Percentiles rank a stretch among this genome's conserved stretches.
phyloP scores from a whole-genome alignment of 2,888 invertebrate genomes.

The Sussaba pulchella region DNA sequence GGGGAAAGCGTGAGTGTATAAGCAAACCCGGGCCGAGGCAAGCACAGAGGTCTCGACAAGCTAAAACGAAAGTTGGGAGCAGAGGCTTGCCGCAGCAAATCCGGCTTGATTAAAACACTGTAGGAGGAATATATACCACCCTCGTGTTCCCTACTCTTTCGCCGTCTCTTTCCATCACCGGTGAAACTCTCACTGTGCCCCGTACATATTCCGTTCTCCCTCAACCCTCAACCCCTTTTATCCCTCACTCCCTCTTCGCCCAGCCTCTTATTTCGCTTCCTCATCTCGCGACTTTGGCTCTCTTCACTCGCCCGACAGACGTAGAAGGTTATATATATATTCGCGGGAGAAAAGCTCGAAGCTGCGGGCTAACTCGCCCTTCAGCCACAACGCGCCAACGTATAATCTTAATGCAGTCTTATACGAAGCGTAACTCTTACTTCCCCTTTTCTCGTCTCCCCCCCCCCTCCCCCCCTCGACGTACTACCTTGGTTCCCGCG shows the following conservation, averaged over 20 bases:
- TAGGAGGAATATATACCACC: slow-evolving; percentile 80
- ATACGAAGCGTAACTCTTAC: slow-evolving; percentile 82
- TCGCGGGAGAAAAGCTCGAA: slow-evolving; percentile 58
- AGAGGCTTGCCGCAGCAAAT: slow-evolving; percentile 84
- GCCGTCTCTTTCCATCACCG: slow-evolving; percentile 50
- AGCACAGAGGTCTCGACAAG: slow-evolving; percentile 67
- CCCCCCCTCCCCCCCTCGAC: too few relatives aligned
- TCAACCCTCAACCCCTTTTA: too few relatives aligned
- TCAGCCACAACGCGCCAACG: slow-evolving; percentile 78
- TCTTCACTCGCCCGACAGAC: slow-evolving; percentile 39
- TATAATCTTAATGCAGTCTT: slow-evolving; percentile 85
- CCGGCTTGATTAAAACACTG: slow-evolving; percentile 85
- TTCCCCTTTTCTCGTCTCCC: slow-evolving; percentile 8
- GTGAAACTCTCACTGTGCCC: slow-evolving; percentile 31
- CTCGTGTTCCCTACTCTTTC: slow-evolving; percentile 42
- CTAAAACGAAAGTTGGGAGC: slow-evolving; percentile 84
- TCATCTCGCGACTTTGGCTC: slow-evolving; percentile 36
- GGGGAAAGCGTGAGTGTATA: slow-evolving; percentile 63
- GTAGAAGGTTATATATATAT: slow-evolving; percentile 1
- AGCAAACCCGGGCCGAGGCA: too few relatives aligned
- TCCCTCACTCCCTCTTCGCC: slow-evolving; percentile 67
- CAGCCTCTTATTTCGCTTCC: slow-evolving; percentile 64
- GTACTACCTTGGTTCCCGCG: too few relatives aligned
- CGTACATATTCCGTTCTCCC: slow-evolving; percentile 47
- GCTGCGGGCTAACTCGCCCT: slow-evolving; percentile 68